These are phyloP conservation scores for Drosophila burlai DNA, from an alignment of 1,140 invertebrate genomes.

Conservation along the genomic window DNA sequence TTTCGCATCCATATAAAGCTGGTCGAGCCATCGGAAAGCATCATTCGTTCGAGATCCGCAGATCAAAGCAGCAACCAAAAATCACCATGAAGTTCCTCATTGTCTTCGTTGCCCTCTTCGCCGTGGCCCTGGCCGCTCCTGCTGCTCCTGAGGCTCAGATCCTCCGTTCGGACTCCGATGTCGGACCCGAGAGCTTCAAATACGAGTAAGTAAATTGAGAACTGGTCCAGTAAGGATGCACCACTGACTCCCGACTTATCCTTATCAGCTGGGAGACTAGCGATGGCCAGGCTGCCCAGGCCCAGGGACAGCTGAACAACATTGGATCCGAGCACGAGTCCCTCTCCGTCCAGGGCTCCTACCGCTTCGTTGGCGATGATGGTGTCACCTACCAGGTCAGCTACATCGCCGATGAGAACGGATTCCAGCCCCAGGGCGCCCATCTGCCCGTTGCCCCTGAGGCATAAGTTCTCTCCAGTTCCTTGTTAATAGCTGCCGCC, in stretches of 20 bases:
- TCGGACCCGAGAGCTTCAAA: slow-evolving; percentile 34
- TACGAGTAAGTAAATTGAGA: slow-evolving; percentile 42
- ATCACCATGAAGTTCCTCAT: slow-evolving; percentile 72
- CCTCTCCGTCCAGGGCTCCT: slow-evolving; percentile 85
- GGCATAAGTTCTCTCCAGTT: slow-evolving; percentile 32
- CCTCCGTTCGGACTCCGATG: slow-evolving; percentile 22
- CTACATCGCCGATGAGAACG: slow-evolving; percentile 92
- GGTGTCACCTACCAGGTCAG: slow-evolving; percentile 88
- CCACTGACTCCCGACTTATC: not conserved
- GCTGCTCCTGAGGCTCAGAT: not conserved
- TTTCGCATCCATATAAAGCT: slow-evolving; percentile 23
- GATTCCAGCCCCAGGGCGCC: slow-evolving; percentile 89
- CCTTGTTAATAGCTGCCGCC: slow-evolving; percentile 2
- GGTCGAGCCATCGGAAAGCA: not conserved
- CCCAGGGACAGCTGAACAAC: slow-evolving; percentile 46
- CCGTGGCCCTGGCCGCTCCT: slow-evolving; percentile 41
- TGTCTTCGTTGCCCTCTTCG: slow-evolving; percentile 73
- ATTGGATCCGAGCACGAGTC: slow-evolving; percentile 67
- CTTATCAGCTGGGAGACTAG: slow-evolving; percentile 41
- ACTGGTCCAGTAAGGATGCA: not conserved
- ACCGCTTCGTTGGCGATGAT: slow-evolving; percentile 87
- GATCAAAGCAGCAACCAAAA: slow-evolving; percentile 25
- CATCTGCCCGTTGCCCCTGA: slow-evolving; percentile 87
- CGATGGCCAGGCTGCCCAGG: slow-evolving; percentile 34
- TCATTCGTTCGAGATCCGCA: slow-evolving; percentile 39